Conservation (phyloP, 2,888 invertebrate species). For the Epinotia ramella region DNA sequence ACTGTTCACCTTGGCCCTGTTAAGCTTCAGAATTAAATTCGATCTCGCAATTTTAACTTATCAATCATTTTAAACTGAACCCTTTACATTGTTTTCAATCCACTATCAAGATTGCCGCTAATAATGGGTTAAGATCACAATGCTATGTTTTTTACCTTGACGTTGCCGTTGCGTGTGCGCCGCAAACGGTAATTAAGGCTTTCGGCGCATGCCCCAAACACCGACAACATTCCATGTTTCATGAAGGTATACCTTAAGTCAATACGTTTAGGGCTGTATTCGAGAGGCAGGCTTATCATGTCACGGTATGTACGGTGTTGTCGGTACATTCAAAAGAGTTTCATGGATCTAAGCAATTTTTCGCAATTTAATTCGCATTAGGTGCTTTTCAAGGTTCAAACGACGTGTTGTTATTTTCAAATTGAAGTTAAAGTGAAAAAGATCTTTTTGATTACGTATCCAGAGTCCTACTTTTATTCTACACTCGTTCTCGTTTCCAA, state of each 20-base stretch:
- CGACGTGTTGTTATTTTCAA: neutral
- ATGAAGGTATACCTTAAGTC: slow-evolving; percentile 26
- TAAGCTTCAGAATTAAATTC: neutral
- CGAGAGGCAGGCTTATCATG: slow-evolving; percentile 1
- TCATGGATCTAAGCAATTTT: slow-evolving; percentile 19
- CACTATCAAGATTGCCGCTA: slow-evolving; percentile 47
- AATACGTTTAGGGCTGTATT: slow-evolving; percentile 5
- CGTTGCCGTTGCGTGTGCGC: slow-evolving; percentile 63
- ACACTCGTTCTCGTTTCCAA: no score
- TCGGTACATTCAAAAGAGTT: slow-evolving; percentile 28
- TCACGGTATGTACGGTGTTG: neutral
- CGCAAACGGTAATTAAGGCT: slow-evolving; percentile 60
- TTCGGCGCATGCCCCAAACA: slow-evolving; percentile 56
- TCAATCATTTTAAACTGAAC: slow-evolving; percentile 29
- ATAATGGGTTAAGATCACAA: slow-evolving; percentile 64
- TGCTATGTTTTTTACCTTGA: slow-evolving; percentile 66
- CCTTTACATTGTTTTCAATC: slow-evolving; percentile 29
- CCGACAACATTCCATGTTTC: slow-evolving; percentile 49
- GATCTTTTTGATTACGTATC: neutral
- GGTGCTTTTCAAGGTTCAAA: slow-evolving; percentile 1
- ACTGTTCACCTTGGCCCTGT: neutral
- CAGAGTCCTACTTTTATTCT: neutral
- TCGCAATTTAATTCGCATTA: slow-evolving; percentile 39
- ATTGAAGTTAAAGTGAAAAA: neutral
- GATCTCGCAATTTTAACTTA: neutral